Percentiles rank a stretch among this genome's conserved stretches.
These are phyloP conservation scores for Ascidia mentula DNA, from an alignment of 23 tunicate genomes.

Conservation along the genomic window DNA sequence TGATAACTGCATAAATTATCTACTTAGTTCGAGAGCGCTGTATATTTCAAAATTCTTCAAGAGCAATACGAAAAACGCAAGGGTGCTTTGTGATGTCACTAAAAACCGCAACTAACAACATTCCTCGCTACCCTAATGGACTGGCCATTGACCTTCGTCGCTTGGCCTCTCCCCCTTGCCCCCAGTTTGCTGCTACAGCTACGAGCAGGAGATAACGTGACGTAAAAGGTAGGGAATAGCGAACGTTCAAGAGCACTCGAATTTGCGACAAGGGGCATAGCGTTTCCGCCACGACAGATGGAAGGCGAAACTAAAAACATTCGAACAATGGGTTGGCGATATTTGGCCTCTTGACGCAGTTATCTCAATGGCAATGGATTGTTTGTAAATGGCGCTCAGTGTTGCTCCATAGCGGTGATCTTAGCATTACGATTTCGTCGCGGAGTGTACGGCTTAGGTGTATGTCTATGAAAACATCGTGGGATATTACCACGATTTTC, in stretches of 20 bases:
- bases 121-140: neutral
- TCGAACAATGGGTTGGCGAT: neutral
- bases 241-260: slow-evolving; percentile 3
- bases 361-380: neutral
- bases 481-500: no score
- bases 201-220: neutral
- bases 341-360: neutral
- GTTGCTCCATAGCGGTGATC: no score
- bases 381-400: neutral
- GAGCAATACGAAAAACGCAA: no score
- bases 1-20: no score
- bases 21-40: no score
- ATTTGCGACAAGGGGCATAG: neutral
- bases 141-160: neutral
- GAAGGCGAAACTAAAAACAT: neutral
- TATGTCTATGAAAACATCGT: no score
- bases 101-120: no score
- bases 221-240: neutral
- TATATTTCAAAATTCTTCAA: no score
- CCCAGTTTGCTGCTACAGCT: neutral
- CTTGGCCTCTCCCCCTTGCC: neutral
- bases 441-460: no score
- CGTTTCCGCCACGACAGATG: neutral
- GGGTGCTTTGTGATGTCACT: no score
- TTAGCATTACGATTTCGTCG: no score